Evolutionary conservation across 1,140 invertebrate species (phyloP).

Genomic region (Aphelenchoides besseyi): DNA sequence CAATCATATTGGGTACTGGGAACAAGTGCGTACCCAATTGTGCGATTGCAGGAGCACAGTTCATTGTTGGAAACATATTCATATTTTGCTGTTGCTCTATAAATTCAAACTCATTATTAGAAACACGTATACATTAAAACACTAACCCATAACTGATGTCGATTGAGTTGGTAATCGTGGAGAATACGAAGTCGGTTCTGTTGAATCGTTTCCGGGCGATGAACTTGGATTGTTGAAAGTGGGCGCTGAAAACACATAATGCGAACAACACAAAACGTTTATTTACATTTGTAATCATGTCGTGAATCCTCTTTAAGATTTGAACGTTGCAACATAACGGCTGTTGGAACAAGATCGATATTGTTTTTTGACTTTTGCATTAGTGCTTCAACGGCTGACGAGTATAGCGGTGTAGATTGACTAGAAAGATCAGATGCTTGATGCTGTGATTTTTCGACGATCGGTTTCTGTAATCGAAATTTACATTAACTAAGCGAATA

Average conservation of each 20-base stretch:
- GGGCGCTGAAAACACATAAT: slow-evolving; percentile 14
- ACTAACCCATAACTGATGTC: neutral
- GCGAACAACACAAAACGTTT: neutral
- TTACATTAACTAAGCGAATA: no score
- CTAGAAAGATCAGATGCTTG: neutral
- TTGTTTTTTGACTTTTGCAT: slow-evolving; percentile 5
- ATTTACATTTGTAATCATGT: slow-evolving; percentile 16
- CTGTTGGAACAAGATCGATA: slow-evolving; percentile 22
- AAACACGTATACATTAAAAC: neutral
- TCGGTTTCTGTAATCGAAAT: neutral
- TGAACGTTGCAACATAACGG: slow-evolving; percentile 19
- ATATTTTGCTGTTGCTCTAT: neutral
- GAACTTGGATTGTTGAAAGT: slow-evolving; percentile 5
- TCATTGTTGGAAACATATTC: neutral
- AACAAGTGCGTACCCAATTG: slow-evolving; percentile 17
- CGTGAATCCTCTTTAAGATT: slow-evolving; percentile 4
- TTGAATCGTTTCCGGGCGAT: neutral
- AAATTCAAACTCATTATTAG: no score
- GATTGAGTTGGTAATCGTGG: neutral
- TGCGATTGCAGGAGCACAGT: neutral
- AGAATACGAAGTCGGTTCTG: neutral
- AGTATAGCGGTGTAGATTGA: neutral
- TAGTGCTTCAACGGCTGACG: neutral
- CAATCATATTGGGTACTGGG: slow-evolving; percentile 13
- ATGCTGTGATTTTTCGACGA: neutral